A percentile compares a stretch with the other conserved stretches of the same genome.
Evolutionary conservation across 2,888 invertebrate species (phyloP).

Genomic region (Idaea dimidiata): DNA sequence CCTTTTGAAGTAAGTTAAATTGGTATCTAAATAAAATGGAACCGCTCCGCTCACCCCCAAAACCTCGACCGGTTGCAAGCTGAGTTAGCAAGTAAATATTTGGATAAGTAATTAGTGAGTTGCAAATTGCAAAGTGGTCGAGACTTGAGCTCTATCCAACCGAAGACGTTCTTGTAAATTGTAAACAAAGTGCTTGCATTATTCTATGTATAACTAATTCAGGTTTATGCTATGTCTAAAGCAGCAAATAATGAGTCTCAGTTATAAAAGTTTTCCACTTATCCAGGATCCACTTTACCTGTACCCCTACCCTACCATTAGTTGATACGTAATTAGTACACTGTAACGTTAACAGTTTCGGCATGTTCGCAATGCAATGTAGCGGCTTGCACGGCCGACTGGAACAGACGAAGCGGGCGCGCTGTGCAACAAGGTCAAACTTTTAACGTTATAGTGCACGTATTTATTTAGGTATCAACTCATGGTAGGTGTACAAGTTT

Average conservation of each 20-base stretch:
- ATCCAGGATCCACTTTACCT: no score
- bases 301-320: no score
- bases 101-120: conserved; percentile 66
- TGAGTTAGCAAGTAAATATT: conserved; percentile 61
- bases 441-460: no score
- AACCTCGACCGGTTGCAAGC: conserved; percentile 23
- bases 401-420: no score
- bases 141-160: neutral
- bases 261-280: no score
- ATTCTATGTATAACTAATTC: neutral
- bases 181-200: neutral
- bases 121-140: conserved; percentile 34
- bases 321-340: no score
- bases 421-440: no score
- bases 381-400: no score
- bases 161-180: neutral
- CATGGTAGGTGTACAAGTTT: no score
- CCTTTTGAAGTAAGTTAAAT: neutral
- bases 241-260: neutral
- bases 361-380: no score
- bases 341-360: no score
- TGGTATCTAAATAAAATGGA: neutral
- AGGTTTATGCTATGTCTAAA: neutral
- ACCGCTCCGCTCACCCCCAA: conserved; percentile 10
- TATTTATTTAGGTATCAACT: no score